Percentiles rank a stretch among this genome's conserved stretches.
phyloP scores from a whole-genome alignment of 2,113 vertebrate species.

The Syngnathoides biaculeatus region DNA sequence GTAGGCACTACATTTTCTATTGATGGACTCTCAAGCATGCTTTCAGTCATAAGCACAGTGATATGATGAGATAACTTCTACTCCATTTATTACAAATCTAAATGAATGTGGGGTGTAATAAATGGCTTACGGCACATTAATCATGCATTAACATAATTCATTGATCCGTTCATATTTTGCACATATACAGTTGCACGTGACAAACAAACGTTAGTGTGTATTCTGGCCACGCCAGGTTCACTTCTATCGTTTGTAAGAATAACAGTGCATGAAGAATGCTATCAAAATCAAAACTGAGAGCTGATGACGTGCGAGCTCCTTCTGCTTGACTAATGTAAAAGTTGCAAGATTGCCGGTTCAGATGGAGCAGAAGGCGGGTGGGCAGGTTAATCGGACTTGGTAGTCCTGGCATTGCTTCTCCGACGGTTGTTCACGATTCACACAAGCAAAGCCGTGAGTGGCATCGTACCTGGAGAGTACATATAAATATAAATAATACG shows the following conservation, averaged over 20 bases:
- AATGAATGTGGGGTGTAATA: background rate
- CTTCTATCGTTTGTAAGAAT: background rate
- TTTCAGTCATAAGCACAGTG: background rate
- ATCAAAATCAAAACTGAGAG: background rate
- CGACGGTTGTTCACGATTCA: slow-evolving; percentile 33
- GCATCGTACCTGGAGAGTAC: slow-evolving; percentile 45
- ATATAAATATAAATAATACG: background rate
- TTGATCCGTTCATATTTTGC: no score
- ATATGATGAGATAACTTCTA: background rate
- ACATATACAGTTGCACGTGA: no score
- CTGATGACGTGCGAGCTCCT: background rate
- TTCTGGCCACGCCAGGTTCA: background rate
- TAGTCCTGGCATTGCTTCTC: slow-evolving; percentile 36
- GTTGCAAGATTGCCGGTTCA: background rate
- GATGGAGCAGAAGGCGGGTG: slow-evolving; percentile 17
- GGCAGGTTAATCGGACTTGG: slow-evolving; percentile 48
- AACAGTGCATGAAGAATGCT: background rate
- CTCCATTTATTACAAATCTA: background rate
- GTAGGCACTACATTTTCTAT: no score
- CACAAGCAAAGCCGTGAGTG: slow-evolving; percentile 43
- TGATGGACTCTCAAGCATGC: no score
- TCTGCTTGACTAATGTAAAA: background rate
- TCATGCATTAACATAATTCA: no score
- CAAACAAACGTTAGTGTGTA: background rate
- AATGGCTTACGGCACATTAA: no score